A percentile compares a stretch with the other conserved stretches of the same genome.
Conservation (phyloP, 23 tunicate genomes). For the Diplosoma virens region DNA sequence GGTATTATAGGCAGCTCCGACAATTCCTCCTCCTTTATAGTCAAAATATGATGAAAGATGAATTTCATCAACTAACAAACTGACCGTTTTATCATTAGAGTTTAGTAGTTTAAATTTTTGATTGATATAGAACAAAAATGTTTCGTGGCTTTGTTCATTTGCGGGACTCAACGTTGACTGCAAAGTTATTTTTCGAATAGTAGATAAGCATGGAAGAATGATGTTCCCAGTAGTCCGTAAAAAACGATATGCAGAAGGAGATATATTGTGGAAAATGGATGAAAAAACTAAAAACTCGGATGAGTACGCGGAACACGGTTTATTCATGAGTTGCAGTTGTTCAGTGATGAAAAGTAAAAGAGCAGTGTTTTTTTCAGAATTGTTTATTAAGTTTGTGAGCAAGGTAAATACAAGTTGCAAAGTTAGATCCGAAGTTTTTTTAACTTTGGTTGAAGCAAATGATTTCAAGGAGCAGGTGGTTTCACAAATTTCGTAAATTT, state of each 20-base stretch:
- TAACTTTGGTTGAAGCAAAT: neutral
- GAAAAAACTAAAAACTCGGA: neutral
- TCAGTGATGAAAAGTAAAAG: neutral
- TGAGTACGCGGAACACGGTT: neutral
- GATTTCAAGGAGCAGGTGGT: neutral
- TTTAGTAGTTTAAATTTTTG: neutral
- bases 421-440: neutral
- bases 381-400: no score
- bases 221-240: neutral
- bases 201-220: neutral
- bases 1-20: neutral
- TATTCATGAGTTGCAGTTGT: neutral
- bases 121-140: neutral
- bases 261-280: neutral
- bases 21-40: neutral
- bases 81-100: neutral
- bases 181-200: neutral
- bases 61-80: constrained; percentile 9
- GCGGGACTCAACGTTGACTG: neutral
- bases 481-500: neutral
- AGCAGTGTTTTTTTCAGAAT: no score
- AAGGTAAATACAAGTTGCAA: no score
- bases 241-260: constrained; percentile 1
- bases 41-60: neutral
- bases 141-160: neutral